Evolutionary conservation across 2,113 vertebrate genomes (phyloP).

Genomic region (Grantiella picta): DNA sequence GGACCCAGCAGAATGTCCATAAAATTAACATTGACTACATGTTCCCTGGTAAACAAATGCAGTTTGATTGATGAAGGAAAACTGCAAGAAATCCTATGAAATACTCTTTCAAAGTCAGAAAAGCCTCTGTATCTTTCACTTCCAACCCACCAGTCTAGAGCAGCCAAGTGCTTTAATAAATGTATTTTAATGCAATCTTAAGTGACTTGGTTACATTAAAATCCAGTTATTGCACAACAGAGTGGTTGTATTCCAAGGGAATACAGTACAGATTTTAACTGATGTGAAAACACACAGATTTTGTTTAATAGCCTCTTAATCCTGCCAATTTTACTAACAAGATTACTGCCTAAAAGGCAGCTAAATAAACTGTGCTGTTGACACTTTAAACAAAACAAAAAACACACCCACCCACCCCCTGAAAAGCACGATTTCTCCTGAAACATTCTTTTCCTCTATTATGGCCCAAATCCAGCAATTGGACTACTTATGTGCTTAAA

Average conservation of each 20-base stretch:
- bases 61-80: slow-evolving; percentile 85
- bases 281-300: slow-evolving; percentile 68
- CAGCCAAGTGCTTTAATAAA: slow-evolving; percentile 65
- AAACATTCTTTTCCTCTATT: not conserved
- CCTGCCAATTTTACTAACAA: slow-evolving; percentile 72
- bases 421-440: not conserved
- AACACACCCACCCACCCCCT: not conserved
- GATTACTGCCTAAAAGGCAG: slow-evolving; percentile 63
- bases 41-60: slow-evolving; percentile 85
- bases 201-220: slow-evolving; percentile 66
- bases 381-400: slow-evolving; percentile 34
- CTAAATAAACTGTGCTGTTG: slow-evolving; percentile 31
- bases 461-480: slow-evolving; percentile 4
- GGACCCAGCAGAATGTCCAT: slow-evolving; percentile 76
- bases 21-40: slow-evolving; percentile 86
- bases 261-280: slow-evolving; percentile 63
- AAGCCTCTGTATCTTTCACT: slow-evolving; percentile 43
- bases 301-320: slow-evolving; percentile 72
- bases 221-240: slow-evolving; percentile 64
- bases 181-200: slow-evolving; percentile 71
- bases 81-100: slow-evolving; percentile 77
- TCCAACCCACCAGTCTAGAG: slow-evolving; percentile 25
- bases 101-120: slow-evolving; percentile 75
- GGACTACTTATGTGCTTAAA: slow-evolving; percentile 47
- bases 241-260: slow-evolving; percentile 63